A percentile compares a stretch with the other conserved stretches of the same genome.
Evolutionary conservation across 2,888 invertebrate species (phyloP).

Genomic region (Rosalia funebris): DNA sequence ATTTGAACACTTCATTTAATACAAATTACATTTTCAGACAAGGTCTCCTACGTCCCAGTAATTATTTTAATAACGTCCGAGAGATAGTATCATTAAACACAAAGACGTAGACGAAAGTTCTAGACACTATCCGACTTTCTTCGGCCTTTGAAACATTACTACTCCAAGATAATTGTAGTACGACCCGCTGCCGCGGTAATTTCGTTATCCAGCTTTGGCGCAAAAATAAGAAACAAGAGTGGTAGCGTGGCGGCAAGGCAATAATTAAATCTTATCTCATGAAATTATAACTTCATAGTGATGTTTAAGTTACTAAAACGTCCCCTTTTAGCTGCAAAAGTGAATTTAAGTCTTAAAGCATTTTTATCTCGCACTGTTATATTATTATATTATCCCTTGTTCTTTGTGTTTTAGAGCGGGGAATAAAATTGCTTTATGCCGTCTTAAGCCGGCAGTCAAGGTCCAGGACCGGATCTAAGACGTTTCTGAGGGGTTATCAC

Average conservation of each 20-base stretch:
- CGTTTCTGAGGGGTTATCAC: too few relatives aligned
- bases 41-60: too few relatives aligned
- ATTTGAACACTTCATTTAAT: too few relatives aligned
- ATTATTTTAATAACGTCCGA: too few relatives aligned
- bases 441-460: background rate
- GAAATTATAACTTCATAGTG: constrained; percentile 21
- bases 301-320: constrained; percentile 8
- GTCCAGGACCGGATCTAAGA: too few relatives aligned
- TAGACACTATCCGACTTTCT: background rate
- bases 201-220: background rate
- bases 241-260: background rate
- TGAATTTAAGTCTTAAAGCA: constrained; percentile 12
- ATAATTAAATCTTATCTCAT: constrained; percentile 23
- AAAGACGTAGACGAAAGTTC: background rate
- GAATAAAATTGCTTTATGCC: background rate
- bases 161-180: background rate
- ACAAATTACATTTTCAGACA: too few relatives aligned
- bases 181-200: background rate
- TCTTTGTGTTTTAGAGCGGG: constrained; percentile 3
- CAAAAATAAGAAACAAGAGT: constrained; percentile 8
- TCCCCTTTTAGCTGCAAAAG: constrained; percentile 9
- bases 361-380: constrained; percentile 17
- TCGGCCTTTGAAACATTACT: background rate
- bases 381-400: constrained; percentile 20
- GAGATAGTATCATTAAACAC: background rate